Evolutionary conservation across 2,113 vertebrate genomes (phyloP).

Genomic region (Pogona vitticeps): DNA sequence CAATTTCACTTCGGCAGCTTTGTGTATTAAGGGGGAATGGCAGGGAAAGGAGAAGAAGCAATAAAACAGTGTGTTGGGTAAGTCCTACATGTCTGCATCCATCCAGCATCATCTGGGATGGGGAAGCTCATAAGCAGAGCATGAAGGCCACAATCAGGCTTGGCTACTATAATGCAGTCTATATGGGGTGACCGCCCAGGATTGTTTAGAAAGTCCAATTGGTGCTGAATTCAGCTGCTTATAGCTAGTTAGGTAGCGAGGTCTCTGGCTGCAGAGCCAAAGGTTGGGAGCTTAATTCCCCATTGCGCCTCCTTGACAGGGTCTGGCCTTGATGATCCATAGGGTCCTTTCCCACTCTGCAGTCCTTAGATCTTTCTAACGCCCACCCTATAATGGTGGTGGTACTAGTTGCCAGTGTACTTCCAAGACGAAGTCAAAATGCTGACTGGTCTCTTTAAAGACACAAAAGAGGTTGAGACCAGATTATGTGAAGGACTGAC

Average conservation of each 20-base stretch:
- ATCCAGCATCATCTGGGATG: not conserved
- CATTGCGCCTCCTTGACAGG: too few species aligned
- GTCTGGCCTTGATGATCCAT: too few species aligned
- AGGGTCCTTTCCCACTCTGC: too few species aligned
- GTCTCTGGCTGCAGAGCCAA: too few species aligned
- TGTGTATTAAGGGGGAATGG: not conserved
- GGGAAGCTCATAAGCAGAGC: not conserved
- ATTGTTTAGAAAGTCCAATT: not conserved
- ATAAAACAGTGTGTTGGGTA: not conserved
- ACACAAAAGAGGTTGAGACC: not conserved
- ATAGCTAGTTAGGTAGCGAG: not conserved
- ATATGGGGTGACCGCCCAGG: not conserved
- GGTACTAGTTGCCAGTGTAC: too few species aligned
- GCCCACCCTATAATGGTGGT: too few species aligned
- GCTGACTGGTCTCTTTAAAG: not conserved
- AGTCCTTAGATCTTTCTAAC: too few species aligned
- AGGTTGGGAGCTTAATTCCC: too few species aligned
- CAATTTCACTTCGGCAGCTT: not conserved
- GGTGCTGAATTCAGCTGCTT: not conserved
- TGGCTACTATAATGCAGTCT: not conserved
- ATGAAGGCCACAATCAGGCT: not conserved
- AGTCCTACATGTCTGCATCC: not conserved
- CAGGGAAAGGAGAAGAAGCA: not conserved
- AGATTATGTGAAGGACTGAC: not conserved
- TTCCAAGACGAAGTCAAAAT: not conserved